Percentiles rank a stretch among this genome's conserved stretches.
Evolutionary conservation across 2,113 vertebrate species (phyloP).

Genomic region (Glaucomys volans): DNA sequence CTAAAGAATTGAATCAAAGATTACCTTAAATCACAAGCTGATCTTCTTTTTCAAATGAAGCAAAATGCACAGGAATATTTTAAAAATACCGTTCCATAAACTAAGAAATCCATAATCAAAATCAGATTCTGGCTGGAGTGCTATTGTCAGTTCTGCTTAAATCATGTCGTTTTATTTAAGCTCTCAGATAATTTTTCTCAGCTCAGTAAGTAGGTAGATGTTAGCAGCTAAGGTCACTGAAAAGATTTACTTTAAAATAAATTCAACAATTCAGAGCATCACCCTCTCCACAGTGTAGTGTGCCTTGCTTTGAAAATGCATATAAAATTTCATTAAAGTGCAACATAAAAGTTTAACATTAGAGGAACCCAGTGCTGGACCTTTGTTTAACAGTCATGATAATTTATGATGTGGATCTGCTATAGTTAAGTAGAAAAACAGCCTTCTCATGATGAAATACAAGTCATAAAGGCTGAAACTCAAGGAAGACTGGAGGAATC

Average conservation of each 20-base stretch:
- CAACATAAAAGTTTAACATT: constrained; percentile 83
- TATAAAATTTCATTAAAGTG: constrained; percentile 79
- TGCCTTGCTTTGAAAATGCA: constrained; percentile 77
- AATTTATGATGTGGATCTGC: constrained; percentile 81
- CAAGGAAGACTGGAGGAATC: constrained; percentile 77
- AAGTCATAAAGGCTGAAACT: constrained; percentile 78
- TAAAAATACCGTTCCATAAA: constrained; percentile 69
- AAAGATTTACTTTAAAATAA: constrained; percentile 80
- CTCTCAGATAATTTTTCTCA: constrained; percentile 63
- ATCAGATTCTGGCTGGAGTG: constrained; percentile 68
- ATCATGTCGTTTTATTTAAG: constrained; percentile 61
- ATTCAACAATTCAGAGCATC: constrained; percentile 56
- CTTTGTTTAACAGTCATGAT: constrained; percentile 81
- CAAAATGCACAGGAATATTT: constrained; percentile 68
- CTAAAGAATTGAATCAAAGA: constrained; percentile 76
- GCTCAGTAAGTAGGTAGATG: constrained; percentile 66
- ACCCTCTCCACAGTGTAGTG: constrained; percentile 23
- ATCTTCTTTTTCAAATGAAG: constrained; percentile 71
- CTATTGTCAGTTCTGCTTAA: constrained; percentile 71
- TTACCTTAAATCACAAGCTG: constrained; percentile 73
- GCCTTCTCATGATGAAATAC: constrained; percentile 78
- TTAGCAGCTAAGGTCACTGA: constrained; percentile 73
- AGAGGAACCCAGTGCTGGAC: constrained; percentile 74
- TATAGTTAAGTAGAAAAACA: constrained; percentile 80
- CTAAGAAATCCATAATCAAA: constrained; percentile 71